Base-by-base conservation (phyloP, 53 echinoderm and acorn worm species). In the Holothuria leucospilota region DNA sequence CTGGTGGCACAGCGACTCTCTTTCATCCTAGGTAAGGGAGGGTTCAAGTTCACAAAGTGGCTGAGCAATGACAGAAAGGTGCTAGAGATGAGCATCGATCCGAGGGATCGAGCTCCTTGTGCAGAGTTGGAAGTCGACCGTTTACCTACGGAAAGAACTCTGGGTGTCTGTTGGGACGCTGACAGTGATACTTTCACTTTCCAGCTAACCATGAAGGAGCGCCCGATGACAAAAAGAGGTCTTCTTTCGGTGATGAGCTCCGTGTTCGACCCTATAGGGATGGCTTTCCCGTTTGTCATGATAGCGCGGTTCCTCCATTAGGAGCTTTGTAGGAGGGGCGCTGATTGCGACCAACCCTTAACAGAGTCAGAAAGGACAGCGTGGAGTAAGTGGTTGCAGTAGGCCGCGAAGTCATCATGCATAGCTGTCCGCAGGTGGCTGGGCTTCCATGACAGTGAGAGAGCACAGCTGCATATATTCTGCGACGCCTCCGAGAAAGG, bases 211-310 rank as follows among this genome's bases (percentile, higher is more conserved):
- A 0, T 39, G 1, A 86, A 65, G 67, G 70, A 87, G 2, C 38
- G 59, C 29, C 78, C 90, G 16, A 62, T 75, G 25, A 94, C 92
- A 16, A 87, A 90, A 82, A 71, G 90, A 85, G 92, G 90, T 13
- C 82, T 94, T 58, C 3, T 91, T 16, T 91, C 94, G 20, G 68
- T 88, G 2, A 60, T 51, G 20, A 90, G 92, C 29, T 92, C 92
- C 4, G 30, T 94, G 6, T 92, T 75, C 81, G 92, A 92, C 59
- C 90, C 91, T 16, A 29, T 94, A 10, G 94, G 92, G 66, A 61
- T 94, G 41, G 90, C 49, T 20, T 85, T 65, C 88, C 94, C 9
- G 73, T 90, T 88, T 46, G 62, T 87, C 3, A 16, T 92, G 27
- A 59, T 71, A 15, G 94, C 91, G 1, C 89, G 86, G 68, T 78